phyloP scores from a whole-genome alignment of 1,140 invertebrate genomes.

The Globodera ellingtonae region DNA sequence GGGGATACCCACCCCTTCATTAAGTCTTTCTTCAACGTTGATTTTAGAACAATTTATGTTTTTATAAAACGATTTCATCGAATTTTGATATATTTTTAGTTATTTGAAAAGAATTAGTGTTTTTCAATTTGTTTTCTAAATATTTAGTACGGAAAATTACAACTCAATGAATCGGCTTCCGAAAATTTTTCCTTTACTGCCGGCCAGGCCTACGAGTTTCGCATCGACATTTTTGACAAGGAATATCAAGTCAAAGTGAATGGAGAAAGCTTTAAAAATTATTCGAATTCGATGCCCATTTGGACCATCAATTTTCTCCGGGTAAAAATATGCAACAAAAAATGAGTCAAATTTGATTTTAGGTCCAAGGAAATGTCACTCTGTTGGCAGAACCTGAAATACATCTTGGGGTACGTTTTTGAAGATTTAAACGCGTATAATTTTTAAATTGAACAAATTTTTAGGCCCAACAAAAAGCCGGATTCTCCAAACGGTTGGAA shows the following conservation, averaged over 20 bases:
- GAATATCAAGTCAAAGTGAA: background rate
- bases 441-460: background rate
- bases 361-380: background rate
- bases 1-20: too few relatives aligned
- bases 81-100: too few relatives aligned
- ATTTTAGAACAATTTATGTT: too few relatives aligned
- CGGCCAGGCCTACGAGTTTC: background rate
- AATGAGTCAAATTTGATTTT: background rate
- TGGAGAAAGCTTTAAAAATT: background rate
- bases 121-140: background rate
- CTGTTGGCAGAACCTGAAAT: background rate
- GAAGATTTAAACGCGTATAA: too few relatives aligned
- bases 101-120: too few relatives aligned
- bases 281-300: background rate
- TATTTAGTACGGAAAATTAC: background rate
- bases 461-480: background rate
- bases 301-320: background rate
- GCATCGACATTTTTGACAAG: background rate
- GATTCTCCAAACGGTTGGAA: background rate
- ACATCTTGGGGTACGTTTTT: too few relatives aligned
- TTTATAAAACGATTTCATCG: too few relatives aligned
- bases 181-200: background rate
- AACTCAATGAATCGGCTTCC: background rate
- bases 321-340: background rate
- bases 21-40: too few relatives aligned